Conservation (phyloP, 1,140 invertebrate genomes). For the Zaprionus inermis region DNA sequence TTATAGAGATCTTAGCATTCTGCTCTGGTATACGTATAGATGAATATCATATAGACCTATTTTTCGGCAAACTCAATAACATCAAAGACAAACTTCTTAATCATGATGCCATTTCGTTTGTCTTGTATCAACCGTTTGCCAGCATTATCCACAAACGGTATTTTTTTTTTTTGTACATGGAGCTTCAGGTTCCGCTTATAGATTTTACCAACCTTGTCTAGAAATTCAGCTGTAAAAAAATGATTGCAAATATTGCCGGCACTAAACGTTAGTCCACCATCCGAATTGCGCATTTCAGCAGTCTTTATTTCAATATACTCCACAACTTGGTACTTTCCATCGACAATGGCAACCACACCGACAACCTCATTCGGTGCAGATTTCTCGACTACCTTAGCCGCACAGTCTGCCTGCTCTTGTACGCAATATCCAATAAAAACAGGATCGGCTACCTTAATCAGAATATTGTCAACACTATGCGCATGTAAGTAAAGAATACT, state of each 20-base stretch:
- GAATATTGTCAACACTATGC: slow-evolving; percentile 99
- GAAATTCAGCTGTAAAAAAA: slow-evolving; percentile 95
- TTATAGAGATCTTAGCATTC: no score
- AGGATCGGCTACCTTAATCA: slow-evolving; percentile 99
- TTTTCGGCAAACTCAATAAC: slow-evolving; percentile 96
- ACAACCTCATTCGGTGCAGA: slow-evolving; percentile 95
- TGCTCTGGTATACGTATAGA: no score
- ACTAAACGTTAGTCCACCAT: slow-evolving; percentile 94
- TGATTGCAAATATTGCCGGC: slow-evolving; percentile 99
- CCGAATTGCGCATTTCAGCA: slow-evolving; percentile 90
- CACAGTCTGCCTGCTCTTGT: slow-evolving; percentile 94
- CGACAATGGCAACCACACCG: slow-evolving; percentile 96
- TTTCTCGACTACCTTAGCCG: slow-evolving; percentile 98
- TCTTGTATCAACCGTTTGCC: slow-evolving; percentile 91
- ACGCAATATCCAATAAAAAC: slow-evolving; percentile 98
- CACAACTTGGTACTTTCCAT: slow-evolving; percentile 95
- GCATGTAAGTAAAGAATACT: slow-evolving; percentile 96
- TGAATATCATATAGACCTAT: no score
- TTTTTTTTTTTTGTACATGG: slow-evolving; percentile 99
- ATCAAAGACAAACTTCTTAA: slow-evolving; percentile 99
- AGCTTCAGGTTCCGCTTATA: slow-evolving; percentile 91
- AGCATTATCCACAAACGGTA: slow-evolving; percentile 92
- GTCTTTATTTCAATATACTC: slow-evolving; percentile 99
- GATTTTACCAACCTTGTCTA: slow-evolving; percentile 88
- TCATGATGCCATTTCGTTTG: slow-evolving; percentile 97